phyloP scores from a whole-genome alignment of 2,113 vertebrate species.

The Trichomycterus rosablanca region DNA sequence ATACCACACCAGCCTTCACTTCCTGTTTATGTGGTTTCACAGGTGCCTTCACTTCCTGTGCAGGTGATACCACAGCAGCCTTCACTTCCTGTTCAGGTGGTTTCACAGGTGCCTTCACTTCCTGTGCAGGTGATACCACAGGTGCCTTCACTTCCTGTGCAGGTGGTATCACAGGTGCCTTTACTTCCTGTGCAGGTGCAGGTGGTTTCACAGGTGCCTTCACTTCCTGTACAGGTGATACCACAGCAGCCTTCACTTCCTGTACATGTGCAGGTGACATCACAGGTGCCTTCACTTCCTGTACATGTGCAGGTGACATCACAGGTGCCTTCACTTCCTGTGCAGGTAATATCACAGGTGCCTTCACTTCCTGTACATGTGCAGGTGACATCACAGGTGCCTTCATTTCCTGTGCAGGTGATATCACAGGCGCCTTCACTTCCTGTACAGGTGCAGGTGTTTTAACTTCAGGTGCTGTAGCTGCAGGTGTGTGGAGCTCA shows the following conservation, averaged over 20 bases:
- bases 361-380: not conserved
- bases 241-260: not conserved
- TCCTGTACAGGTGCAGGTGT: not conserved
- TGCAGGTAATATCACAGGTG: not conserved
- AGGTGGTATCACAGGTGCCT: not conserved
- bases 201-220: not conserved
- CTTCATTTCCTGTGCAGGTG: not conserved
- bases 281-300: not conserved
- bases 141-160: not conserved
- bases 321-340: too few relatives aligned
- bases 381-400: not conserved
- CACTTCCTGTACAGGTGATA: not conserved
- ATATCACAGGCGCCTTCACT: not conserved
- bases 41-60: not conserved
- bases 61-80: too few relatives aligned
- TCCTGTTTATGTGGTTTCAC: too few relatives aligned
- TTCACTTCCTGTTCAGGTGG: not conserved
- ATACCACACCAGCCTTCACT: too few relatives aligned
- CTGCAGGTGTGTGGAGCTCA: not conserved
- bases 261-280: not conserved
- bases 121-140: not conserved
- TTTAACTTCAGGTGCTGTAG: not conserved
- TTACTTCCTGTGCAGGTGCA: not conserved
- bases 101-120: not conserved
- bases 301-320: not conserved